These are phyloP conservation scores for Chironomus riparius DNA, from an alignment of 2,888 invertebrate genomes.

Conservation along the genomic window DNA sequence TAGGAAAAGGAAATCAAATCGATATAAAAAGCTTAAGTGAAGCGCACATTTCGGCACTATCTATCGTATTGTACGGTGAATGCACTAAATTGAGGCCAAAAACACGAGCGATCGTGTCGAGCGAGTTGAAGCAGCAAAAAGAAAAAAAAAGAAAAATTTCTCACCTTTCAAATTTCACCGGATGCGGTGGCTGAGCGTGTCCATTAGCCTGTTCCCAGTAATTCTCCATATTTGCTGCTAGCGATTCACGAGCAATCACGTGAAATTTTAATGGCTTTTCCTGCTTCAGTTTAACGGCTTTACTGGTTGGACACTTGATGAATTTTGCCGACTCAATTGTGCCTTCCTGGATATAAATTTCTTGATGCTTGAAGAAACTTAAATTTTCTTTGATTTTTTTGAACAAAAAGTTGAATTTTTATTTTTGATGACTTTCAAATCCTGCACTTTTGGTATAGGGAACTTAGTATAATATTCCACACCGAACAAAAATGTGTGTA, in stretches of 20 bases:
- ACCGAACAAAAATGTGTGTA: conserved; percentile 31
- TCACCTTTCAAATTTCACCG: conserved; percentile 44
- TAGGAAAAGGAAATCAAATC: not conserved
- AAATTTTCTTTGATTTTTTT: not conserved
- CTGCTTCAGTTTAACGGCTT: conserved; percentile 21
- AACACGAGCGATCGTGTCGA: conserved; percentile 5
- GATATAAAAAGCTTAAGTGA: not conserved
- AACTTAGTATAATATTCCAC: conserved; percentile 31
- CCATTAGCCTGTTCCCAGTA: conserved; percentile 42
- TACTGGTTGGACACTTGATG: too few species aligned
- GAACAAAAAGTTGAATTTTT: not conserved
- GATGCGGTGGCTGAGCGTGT: conserved; percentile 42
- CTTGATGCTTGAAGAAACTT: not conserved
- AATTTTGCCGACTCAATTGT: too few species aligned
- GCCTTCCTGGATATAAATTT: too few species aligned
- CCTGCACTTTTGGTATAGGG: conserved; percentile 29
- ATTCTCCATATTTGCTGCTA: conserved; percentile 35
- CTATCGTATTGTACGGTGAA: not conserved
- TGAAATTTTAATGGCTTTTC: conserved; percentile 20
- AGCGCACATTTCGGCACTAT: not conserved
- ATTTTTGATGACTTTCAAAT: conserved; percentile 27
- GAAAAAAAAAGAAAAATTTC: conserved; percentile 21
- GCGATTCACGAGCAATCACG: conserved; percentile 15
- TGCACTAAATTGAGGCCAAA: conserved; percentile 20
- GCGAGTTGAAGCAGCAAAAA: too few species aligned